A percentile compares a stretch with the other conserved stretches of the same genome.
Conservation (phyloP, 2,113 vertebrate species). For the Poecilia latipinna region DNA sequence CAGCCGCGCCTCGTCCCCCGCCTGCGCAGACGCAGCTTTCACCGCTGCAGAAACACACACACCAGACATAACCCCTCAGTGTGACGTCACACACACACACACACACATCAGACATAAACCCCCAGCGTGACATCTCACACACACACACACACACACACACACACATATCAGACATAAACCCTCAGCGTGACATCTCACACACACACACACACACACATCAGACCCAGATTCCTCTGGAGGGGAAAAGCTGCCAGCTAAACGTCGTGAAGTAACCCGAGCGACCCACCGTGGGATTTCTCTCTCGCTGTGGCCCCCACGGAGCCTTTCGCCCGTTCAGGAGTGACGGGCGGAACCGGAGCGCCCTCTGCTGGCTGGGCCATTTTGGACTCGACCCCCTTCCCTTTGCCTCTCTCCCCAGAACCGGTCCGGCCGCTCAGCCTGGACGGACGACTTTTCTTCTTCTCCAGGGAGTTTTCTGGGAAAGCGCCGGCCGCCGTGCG, state of each 20-base stretch:
- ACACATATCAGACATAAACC: too few relatives aligned
- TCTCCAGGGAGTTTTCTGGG: constrained; percentile 80
- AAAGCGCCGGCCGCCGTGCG: constrained; percentile 74
- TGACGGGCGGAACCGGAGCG: constrained; percentile 16
- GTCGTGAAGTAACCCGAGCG: background rate
- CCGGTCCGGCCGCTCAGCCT: constrained; percentile 75
- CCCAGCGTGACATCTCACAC: too few relatives aligned
- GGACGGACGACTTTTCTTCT: constrained; percentile 82
- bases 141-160: too few relatives aligned
- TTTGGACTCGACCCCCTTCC: constrained; percentile 38
- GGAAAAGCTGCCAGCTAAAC: too few relatives aligned
- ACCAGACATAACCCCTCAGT: background rate
- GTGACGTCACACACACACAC: too few relatives aligned
- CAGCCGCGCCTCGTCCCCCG: constrained; percentile 48
- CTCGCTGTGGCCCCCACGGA: constrained; percentile 16
- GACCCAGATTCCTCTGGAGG: too few relatives aligned
- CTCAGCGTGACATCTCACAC: too few relatives aligned
- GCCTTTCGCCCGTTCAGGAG: constrained; percentile 39
- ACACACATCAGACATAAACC: too few relatives aligned
- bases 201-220: too few relatives aligned
- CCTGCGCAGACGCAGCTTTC: constrained; percentile 71
- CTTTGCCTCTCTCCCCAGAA: constrained; percentile 73
- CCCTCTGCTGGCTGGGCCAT: constrained; percentile 23
- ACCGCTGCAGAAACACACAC: constrained; percentile 73
- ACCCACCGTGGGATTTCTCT: constrained; percentile 63